phyloP scores from a whole-genome alignment of 2,888 invertebrate species.

The Xestia ashworthii region DNA sequence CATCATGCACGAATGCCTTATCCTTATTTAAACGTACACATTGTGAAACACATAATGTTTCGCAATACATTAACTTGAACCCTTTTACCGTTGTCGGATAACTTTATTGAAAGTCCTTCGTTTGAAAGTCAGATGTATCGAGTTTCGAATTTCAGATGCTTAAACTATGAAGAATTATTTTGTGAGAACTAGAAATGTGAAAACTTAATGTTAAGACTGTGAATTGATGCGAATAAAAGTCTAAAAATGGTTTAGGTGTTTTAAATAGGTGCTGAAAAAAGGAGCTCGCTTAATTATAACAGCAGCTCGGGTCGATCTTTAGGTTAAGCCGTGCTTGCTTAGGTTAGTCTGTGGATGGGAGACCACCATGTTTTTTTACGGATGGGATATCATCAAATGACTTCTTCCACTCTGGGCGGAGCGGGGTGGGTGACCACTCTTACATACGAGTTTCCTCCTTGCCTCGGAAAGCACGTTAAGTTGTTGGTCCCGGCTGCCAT shows the following conservation, averaged over 20 bases:
- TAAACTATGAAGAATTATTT: conserved; percentile 33
- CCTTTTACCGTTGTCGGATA: conserved; percentile 40
- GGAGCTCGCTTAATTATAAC: no score
- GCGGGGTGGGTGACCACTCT: no score
- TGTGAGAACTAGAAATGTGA: conserved; percentile 16
- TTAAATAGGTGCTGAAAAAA: neutral
- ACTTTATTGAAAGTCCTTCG: conserved; percentile 43
- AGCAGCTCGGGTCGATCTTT: no score
- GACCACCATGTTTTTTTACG: no score
- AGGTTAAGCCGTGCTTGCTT: no score
- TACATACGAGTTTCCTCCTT: no score
- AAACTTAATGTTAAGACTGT: conserved; percentile 2
- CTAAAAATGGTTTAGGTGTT: neutral
- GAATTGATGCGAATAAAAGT: conserved; percentile 28
- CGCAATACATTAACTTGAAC: conserved; percentile 33
- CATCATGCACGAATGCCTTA: conserved; percentile 60
- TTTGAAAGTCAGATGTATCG: conserved; percentile 53
- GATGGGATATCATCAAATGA: no score
- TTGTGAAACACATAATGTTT: conserved; percentile 46
- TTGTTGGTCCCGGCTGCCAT: no score
- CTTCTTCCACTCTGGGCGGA: no score
- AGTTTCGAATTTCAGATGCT: conserved; percentile 28
- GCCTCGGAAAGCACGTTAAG: no score
- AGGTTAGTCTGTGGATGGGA: no score
- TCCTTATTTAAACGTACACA: conserved; percentile 54